Base-by-base conservation (phyloP, 2,888 invertebrate species). In the Anaspis maculata region DNA sequence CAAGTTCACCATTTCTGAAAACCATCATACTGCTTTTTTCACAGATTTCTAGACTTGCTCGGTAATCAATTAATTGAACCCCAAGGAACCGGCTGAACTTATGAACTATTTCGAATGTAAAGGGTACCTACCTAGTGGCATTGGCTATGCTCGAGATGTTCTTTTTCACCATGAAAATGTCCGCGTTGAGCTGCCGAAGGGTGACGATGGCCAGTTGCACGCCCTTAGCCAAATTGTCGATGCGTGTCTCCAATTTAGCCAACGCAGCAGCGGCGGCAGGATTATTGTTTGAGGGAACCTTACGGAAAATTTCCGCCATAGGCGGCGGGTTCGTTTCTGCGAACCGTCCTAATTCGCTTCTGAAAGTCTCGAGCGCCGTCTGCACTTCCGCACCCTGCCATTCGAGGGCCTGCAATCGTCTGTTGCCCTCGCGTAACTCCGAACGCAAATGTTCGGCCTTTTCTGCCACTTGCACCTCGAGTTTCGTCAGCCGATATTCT, bases 321-420 rank as follows among this genome's bases (percentile, higher is more conserved):
- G 35, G 19, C 5, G 26, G 27, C 15, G 39, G 34, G 15, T 38
- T 43, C 3, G 28, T 29, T 25, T 34, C 34, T 10, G 38, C 33
- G 21, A 45, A 34, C 14, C 46, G 42, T 4, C 28, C 42, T 5
- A 56, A 10, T 28, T 70, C 68, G 44, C 56, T 57, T 56, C 62
- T 60, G 32, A 70, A 39, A 30, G 57, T 57, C 21, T 68, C 66
- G 27, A 70, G 39, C 5, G 58, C 52, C 10, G 49, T 49, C 2
- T 66, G 60, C 2, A 61, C 53, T 30, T 66, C 54, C 1, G 57
- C 57, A 25, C 59, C 61, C 30, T 67, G 57, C 47, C 61, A 62
- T 45, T 71, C 71, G 5, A 70, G 45, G 14, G 59, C 55, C 29
- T 68, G 65, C 22, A 69, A 39, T 19, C 65, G 56, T 13, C 61